These are phyloP conservation scores for Notiomystis cincta DNA, from an alignment of 2,113 vertebrate genomes.

Conservation along the genomic window DNA sequence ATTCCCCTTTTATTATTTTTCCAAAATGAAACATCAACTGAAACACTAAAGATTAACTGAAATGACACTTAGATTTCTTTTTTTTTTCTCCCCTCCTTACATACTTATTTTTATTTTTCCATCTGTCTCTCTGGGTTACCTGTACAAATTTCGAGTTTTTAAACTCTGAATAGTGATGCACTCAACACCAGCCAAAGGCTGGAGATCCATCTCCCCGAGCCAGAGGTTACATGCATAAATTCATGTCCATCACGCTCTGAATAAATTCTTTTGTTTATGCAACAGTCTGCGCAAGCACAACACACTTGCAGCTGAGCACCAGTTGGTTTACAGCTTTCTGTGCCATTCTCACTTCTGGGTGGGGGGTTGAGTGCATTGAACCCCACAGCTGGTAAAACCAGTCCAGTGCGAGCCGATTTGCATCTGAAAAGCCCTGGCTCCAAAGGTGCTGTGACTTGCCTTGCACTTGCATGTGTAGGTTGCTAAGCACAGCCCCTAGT, in stretches of 20 bases:
- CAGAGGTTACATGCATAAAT: conserved; percentile 60
- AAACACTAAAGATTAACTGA: not conserved
- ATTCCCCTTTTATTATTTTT: not conserved
- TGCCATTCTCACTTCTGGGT: conserved; percentile 46
- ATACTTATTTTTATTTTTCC: not conserved
- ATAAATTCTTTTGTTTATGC: conserved; percentile 62
- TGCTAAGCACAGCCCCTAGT: not conserved
- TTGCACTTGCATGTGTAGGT: conserved; percentile 35
- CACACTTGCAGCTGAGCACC: conserved; percentile 62
- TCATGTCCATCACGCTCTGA: conserved; percentile 37
- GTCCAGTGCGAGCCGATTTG: conserved; percentile 17
- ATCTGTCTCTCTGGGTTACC: not conserved
- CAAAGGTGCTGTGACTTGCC: conserved; percentile 24
- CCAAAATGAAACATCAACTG: not conserved
- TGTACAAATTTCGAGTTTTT: not conserved
- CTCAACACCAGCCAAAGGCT: not conserved
- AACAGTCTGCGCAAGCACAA: conserved; percentile 48
- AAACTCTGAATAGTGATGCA: not conserved
- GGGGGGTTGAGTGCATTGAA: conserved; percentile 48
- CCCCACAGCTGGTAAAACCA: conserved; percentile 56
- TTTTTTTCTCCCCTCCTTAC: not conserved
- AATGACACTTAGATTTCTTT: not conserved
- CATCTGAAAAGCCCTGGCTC: conserved; percentile 41
- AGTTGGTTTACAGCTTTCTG: conserved; percentile 57
- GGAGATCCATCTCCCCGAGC: not conserved